These are phyloP conservation scores for Eupithecia tripunctaria DNA, from an alignment of 2,888 invertebrate species.

Conservation along the genomic window DNA sequence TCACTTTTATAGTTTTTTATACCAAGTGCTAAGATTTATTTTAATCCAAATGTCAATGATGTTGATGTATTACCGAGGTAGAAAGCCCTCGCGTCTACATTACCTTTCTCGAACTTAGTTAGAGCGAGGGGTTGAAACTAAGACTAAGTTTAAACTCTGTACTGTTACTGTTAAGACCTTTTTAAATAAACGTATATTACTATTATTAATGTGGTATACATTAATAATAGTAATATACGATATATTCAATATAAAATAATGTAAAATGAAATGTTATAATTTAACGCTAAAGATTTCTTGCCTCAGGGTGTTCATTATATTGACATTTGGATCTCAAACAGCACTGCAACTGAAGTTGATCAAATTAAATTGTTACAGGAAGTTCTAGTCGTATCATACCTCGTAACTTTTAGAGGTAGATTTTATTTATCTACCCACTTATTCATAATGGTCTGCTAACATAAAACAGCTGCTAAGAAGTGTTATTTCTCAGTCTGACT, in stretches of 20 bases:
- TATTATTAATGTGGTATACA: no score
- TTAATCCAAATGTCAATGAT: slow-evolving; percentile 1
- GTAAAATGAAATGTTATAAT: neutral
- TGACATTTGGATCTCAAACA: neutral
- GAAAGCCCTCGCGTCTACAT: no score
- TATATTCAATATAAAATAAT: neutral
- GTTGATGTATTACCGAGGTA: no score
- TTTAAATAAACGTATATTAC: no score
- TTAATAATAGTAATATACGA: no score
- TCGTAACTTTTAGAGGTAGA: neutral
- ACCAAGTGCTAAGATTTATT: neutral
- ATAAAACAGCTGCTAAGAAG: no score
- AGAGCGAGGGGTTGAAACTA: no score
- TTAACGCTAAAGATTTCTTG: neutral
- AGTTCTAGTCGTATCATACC: neutral
- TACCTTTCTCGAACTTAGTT: no score
- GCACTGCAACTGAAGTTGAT: neutral
- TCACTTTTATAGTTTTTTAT: neutral
- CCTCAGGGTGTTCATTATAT: neutral
- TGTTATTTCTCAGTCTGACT: no score
- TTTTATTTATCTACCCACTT: neutral
- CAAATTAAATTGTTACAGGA: neutral
- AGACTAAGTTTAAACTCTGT: no score
- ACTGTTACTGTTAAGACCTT: no score
- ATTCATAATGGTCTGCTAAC: no score